phyloP scores from a whole-genome alignment of 2,888 invertebrate species.

The Iselma pallidipennis region DNA sequence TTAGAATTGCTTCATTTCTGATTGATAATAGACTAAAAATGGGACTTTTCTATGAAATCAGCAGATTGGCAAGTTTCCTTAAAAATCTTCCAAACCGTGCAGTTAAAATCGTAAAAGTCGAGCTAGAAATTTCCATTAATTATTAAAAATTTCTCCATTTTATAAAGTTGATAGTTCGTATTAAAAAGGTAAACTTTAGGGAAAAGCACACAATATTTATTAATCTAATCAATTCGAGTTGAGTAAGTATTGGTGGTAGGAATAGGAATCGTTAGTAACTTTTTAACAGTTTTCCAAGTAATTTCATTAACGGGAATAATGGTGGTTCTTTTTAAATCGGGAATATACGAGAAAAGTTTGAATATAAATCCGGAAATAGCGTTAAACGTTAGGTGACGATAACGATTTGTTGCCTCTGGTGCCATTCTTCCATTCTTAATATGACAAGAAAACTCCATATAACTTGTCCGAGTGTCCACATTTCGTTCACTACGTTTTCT shows the following conservation, averaged over 20 bases:
- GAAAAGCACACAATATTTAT: no score
- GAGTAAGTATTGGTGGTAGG: no score
- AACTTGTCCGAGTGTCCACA: conserved; percentile 46
- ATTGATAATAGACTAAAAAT: background rate
- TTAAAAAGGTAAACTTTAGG: no score
- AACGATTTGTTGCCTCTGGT: conserved; percentile 45
- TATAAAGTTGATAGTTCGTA: no score
- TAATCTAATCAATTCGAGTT: no score
- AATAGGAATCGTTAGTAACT: conserved; percentile 9
- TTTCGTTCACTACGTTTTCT: conserved; percentile 40
- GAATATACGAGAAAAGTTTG: conserved; percentile 42
- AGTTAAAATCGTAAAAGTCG: background rate
- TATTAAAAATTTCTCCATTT: background rate
- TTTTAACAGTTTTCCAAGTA: conserved; percentile 30
- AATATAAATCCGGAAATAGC: conserved; percentile 41
- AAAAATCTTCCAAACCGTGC: no score
- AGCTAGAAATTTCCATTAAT: background rate
- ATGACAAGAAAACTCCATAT: conserved; percentile 46
- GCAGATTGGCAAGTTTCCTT: no score
- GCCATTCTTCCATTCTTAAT: conserved; percentile 42
- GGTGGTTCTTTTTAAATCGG: conserved; percentile 34
- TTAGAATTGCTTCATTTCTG: background rate
- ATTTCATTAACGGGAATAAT: conserved; percentile 29
- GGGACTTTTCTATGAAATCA: background rate
- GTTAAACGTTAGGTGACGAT: conserved; percentile 44